Evolutionary conservation across 2,888 invertebrate species (phyloP).

Genomic region (Zhengitettix transpicula): DNA sequence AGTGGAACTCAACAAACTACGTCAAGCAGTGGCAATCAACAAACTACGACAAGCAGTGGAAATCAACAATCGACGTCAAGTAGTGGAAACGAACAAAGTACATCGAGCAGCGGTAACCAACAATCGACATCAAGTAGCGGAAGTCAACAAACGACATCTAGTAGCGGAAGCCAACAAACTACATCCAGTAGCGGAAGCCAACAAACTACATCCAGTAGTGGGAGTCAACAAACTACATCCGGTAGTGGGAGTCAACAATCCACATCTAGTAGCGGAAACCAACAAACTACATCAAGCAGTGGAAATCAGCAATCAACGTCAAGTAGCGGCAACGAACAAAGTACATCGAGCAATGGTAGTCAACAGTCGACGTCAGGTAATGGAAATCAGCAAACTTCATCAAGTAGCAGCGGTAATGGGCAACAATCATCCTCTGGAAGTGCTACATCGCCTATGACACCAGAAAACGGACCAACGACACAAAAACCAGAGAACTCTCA

Average conservation of each 20-base stretch:
- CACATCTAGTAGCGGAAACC: neutral
- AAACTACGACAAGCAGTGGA: neutral
- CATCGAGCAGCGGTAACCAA: neutral
- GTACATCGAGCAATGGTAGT: neutral
- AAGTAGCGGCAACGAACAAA: neutral
- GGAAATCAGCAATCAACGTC: neutral
- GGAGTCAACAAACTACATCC: neutral
- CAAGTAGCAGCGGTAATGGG: neutral
- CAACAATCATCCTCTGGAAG: neutral
- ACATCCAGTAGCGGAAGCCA: neutral
- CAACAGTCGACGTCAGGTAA: neutral
- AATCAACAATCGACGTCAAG: neutral
- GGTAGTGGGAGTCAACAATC: neutral
- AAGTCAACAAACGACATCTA: neutral
- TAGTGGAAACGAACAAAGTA: neutral
- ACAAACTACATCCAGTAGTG: neutral
- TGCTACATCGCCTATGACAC: neutral
- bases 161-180: neutral
- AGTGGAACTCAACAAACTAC: neutral
- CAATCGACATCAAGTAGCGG: neutral
- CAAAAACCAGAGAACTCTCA: neutral
- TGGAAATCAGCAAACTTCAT: neutral
- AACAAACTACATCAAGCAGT: neutral
- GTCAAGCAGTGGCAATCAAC: neutral
- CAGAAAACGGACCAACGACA: neutral